Evolutionary conservation across 2,888 invertebrate species (phyloP).

Genomic region (Agrypnus murinus): DNA sequence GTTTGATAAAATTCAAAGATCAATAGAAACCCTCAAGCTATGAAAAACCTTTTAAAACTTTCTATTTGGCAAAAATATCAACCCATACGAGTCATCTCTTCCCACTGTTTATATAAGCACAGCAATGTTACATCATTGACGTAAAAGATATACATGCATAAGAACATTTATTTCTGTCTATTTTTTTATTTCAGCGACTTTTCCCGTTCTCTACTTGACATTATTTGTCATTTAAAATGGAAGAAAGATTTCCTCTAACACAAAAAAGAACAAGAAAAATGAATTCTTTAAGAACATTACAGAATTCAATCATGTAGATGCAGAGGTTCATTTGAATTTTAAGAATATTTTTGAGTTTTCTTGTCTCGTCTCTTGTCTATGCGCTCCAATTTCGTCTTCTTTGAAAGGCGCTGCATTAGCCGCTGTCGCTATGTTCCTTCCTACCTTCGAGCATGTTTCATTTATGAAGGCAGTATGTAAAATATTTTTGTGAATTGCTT

Average conservation of each 20-base stretch:
- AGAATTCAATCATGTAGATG: conserved; percentile 28
- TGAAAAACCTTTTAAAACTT: too few species aligned
- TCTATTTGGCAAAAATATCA: too few species aligned
- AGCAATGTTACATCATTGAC: too few species aligned
- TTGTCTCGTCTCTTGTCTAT: conserved; percentile 27
- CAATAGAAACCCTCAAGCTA: too few species aligned
- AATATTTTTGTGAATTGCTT: conserved; percentile 29
- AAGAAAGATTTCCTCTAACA: conserved; percentile 1
- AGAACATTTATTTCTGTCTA: too few species aligned
- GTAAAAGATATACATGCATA: too few species aligned
- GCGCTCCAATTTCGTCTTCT: not conserved
- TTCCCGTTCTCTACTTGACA: not conserved
- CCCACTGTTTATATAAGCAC: too few species aligned
- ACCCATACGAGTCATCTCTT: too few species aligned
- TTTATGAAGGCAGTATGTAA: conserved; percentile 23
- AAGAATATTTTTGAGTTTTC: conserved; percentile 21
- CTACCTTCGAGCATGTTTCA: conserved; percentile 26
- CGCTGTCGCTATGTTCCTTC: conserved; percentile 14
- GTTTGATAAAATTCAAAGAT: too few species aligned
- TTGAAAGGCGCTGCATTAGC: conserved; percentile 16
- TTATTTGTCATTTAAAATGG: not conserved
- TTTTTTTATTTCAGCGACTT: too few species aligned
- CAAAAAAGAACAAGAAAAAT: conserved; percentile 18
- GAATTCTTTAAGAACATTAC: conserved; percentile 16
- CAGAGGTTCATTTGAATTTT: conserved; percentile 16